Percentiles rank a stretch among this genome's conserved stretches.
These are phyloP conservation scores for Saturnia pavonia DNA, from an alignment of 2,888 invertebrate genomes.

Conservation along the genomic window DNA sequence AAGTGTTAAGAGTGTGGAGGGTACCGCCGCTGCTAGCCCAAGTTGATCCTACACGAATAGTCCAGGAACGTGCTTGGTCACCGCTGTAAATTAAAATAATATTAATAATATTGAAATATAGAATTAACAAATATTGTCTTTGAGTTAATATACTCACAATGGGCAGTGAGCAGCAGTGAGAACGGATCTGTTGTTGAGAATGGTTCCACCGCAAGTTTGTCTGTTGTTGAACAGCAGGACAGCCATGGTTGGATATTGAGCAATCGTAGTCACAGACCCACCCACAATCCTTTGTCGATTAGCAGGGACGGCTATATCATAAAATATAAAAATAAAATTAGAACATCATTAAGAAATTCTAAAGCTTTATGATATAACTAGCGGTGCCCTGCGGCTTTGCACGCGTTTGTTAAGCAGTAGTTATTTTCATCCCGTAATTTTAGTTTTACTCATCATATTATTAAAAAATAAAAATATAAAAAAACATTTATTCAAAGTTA, in stretches of 20 bases:
- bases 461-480: too few relatives aligned
- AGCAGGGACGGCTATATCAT: slow-evolving; percentile 33
- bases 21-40: slow-evolving; percentile 52
- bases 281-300: slow-evolving; percentile 44
- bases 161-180: slow-evolving; percentile 51
- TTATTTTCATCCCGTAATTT: too few relatives aligned
- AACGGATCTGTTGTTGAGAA: slow-evolving; percentile 45
- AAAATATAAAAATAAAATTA: too few relatives aligned
- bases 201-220: slow-evolving; percentile 40
- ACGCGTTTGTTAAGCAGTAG: too few relatives aligned
- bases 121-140: not conserved
- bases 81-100: slow-evolving; percentile 34
- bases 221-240: slow-evolving; percentile 32
- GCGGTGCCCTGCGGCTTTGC: too few relatives aligned
- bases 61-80: slow-evolving; percentile 40
- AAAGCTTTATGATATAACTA: too few relatives aligned
- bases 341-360: too few relatives aligned
- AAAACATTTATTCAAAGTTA: too few relatives aligned
- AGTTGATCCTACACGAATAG: slow-evolving; percentile 50
- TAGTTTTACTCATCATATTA: too few relatives aligned
- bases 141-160: slow-evolving; percentile 32
- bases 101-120: not conserved
- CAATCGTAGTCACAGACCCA: slow-evolving; percentile 41
- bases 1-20: slow-evolving; percentile 29
- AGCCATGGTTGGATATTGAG: slow-evolving; percentile 36